A percentile compares a stretch with the other conserved stretches of the same genome.
Evolutionary conservation across 2,797 vertebrate species (phyloP).

Genomic region (Clarias fuscus): DNA sequence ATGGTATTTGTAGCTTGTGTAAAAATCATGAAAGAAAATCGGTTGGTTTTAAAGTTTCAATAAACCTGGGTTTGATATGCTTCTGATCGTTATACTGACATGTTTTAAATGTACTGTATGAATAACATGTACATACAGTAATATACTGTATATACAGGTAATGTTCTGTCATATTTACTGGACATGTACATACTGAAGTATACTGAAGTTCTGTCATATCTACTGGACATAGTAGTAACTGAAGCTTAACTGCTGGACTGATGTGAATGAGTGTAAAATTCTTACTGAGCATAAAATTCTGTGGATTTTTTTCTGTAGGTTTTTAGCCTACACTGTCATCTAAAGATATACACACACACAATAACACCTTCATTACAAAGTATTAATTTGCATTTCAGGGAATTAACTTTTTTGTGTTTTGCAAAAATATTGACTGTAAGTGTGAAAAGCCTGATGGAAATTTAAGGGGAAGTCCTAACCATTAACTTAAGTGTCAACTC

Average conservation of each 20-base stretch:
- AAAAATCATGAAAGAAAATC: background rate
- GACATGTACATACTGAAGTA: background rate
- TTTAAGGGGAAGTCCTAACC: slow-evolving; percentile 38
- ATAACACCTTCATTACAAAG: background rate
- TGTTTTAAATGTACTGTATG: background rate
- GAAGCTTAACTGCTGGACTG: background rate
- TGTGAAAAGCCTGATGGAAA: slow-evolving; percentile 36
- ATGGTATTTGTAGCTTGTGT: background rate
- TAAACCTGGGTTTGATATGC: background rate
- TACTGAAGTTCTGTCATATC: background rate
- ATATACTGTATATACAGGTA: background rate
- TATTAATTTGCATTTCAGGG: slow-evolving; percentile 12
- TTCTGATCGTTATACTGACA: background rate
- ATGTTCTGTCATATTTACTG: background rate
- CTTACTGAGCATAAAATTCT: background rate
- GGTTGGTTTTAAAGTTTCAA: background rate
- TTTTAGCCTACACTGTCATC: background rate
- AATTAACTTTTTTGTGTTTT: background rate
- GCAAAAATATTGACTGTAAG: slow-evolving; percentile 3
- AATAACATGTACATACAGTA: too few species aligned
- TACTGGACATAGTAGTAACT: too few species aligned
- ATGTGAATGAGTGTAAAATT: too few species aligned
- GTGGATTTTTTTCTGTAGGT: background rate
- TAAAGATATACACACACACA: background rate
- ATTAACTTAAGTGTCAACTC: slow-evolving; percentile 21